Evolutionary conservation across 2,888 invertebrate genomes (phyloP).

Genomic region (Aradus depressus): DNA sequence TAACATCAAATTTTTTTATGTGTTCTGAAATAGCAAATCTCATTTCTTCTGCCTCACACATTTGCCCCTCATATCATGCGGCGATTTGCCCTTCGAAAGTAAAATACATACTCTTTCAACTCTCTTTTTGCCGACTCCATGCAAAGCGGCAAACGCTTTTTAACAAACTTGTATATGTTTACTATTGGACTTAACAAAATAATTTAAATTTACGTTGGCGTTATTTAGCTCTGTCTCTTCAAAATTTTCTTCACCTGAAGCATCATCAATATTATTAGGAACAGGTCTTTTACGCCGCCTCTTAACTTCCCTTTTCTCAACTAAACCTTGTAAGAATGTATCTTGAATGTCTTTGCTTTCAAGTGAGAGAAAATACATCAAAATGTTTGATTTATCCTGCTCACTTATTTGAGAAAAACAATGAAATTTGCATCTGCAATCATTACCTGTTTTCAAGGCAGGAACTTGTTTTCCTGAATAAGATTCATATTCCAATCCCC

Average conservation of each 20-base stretch:
- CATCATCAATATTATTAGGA: no score
- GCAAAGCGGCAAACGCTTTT: conserved; percentile 11
- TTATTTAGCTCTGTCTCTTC: no score
- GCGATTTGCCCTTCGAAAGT: conserved; percentile 18
- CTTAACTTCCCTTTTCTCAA: no score
- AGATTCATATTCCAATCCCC: conserved; percentile 8
- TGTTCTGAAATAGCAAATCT: conserved; percentile 12
- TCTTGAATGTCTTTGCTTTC: no score
- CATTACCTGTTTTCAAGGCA: neutral
- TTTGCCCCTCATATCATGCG: conserved; percentile 25
- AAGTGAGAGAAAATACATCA: no score
- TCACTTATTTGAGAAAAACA: conserved; percentile 7
- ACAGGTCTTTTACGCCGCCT: no score
- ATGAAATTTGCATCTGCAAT: conserved; percentile 1
- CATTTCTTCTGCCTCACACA: conserved; percentile 17
- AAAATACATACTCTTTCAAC: conserved; percentile 20
- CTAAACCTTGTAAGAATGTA: no score
- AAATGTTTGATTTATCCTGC: no score
- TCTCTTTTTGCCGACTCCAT: conserved; percentile 18
- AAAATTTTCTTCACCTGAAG: no score
- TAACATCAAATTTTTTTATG: conserved; percentile 19
- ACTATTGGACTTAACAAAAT: conserved; percentile 14
- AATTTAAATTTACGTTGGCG: no score
- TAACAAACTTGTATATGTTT: conserved; percentile 13
- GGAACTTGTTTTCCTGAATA: conserved; percentile 12